Base-by-base conservation (phyloP, 2,888 invertebrate genomes). In the Ethmia dodecea region DNA sequence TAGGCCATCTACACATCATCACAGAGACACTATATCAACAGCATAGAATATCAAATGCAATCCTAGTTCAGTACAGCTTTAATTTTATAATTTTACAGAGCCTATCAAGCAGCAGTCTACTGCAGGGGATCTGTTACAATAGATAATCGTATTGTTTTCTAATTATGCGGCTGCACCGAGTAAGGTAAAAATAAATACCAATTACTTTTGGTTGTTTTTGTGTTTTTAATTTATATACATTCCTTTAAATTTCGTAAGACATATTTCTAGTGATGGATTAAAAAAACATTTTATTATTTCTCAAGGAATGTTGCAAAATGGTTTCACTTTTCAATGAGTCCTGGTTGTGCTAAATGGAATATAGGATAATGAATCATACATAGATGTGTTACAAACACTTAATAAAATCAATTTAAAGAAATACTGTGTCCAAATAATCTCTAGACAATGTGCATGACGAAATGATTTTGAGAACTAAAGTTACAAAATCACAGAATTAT, bases 251-350 rank as follows among this genome's bases (percentile, higher is more conserved):
- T n/a, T n/a, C n/a, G n/a, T n/a, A n/a, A n/a, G n/a, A 28, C 28
- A 15, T 32, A 18, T 37, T 38, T 14, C 12, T 31, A 12, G 5
- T 15, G 28, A 13, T 9, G 26, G 26, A 35, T 33, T 31, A 13
- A 18, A 32, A 12, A 16, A 31, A 31, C 32, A 49, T 45, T 32
- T 31, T 42, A 45, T 47, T 39, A 47, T 47, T 56, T 48, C 47
- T 56, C n/a, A 71, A 78, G 81, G 80, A 80, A 81, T 83, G 81
- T 79, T 71, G 51, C 51, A 67, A 64, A 68, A 63, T 62, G 60
- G 61, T 61, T 55, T 46, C 55, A 22, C 22, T n/a, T n/a, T n/a
- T 22, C 22, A n/a, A 22, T 8, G n/a, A n/a, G 22, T n/a, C n/a
- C n/a, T 22, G 2, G 22, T 22, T n/a, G 8, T n/a, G 22, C n/a